Percentiles rank a stretch among this genome's conserved stretches.
phyloP scores from a whole-genome alignment of 1,140 invertebrate species.

The Campoletis sonorensis region DNA sequence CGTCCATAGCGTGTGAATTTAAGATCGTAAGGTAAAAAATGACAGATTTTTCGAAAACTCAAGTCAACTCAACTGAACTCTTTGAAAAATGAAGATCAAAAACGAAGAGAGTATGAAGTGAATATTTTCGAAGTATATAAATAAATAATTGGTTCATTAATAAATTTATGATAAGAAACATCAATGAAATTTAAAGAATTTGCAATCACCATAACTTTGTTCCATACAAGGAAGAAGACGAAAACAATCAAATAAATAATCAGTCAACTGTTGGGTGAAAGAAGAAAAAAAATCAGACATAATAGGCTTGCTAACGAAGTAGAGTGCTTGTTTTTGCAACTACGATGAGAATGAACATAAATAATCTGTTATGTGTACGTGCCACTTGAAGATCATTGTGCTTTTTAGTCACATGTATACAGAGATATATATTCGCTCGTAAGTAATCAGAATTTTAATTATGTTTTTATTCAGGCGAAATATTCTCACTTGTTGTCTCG shows the following conservation, averaged over 20 bases:
- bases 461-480: constrained; percentile 29
- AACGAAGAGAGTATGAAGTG: too few species aligned
- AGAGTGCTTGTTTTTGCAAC: not conserved
- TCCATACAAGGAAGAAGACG: not conserved
- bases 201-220: not conserved
- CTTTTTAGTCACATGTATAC: not conserved
- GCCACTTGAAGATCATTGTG: constrained; percentile 26
- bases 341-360: not conserved
- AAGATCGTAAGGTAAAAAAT: too few species aligned
- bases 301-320: not conserved
- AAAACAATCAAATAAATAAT: not conserved
- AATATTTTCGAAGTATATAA: too few species aligned
- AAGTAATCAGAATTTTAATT: constrained; percentile 41
- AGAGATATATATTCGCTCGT: not conserved
- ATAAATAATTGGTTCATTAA: too few species aligned
- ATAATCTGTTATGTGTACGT: constrained; percentile 12
- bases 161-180: too few species aligned
- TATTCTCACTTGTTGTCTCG: constrained; percentile 10
- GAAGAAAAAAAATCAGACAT: not conserved
- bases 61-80: too few species aligned
- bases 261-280: not conserved
- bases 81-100: too few species aligned
- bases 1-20: too few species aligned
- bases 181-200: not conserved
- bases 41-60: too few species aligned